Percentiles rank a stretch among this genome's conserved stretches.
These are phyloP conservation scores for Sebastes trivittatus DNA, from an alignment of 2,797 vertebrate genomes.

Conservation along the genomic window DNA sequence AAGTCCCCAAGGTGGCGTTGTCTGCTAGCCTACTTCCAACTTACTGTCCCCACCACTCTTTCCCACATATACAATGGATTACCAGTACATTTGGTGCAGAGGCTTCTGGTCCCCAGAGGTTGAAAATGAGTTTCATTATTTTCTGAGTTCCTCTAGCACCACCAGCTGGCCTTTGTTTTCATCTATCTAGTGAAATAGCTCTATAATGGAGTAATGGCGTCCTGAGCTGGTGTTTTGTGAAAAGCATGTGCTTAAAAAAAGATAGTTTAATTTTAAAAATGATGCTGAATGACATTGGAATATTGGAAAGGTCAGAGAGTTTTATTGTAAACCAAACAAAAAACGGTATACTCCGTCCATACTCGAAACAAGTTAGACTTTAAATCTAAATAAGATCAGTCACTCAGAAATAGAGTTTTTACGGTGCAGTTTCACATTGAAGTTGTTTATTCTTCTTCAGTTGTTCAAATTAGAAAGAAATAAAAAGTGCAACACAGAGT, in stretches of 20 bases:
- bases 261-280: neutral
- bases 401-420: too few species aligned
- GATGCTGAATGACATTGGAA: neutral
- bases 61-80: neutral
- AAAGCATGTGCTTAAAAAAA: neutral
- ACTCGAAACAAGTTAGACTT: neutral
- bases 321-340: neutral
- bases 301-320: neutral
- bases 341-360: too few species aligned
- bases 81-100: neutral
- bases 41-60: too few species aligned
- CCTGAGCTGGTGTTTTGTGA: neutral
- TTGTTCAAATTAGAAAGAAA: neutral
- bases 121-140: neutral
- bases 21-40: fast-evolving
- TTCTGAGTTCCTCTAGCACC: neutral
- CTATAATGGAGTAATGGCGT: neutral
- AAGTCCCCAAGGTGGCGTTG: too few species aligned
- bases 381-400: neutral
- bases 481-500: neutral
- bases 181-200: neutral
- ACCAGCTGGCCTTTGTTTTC: neutral
- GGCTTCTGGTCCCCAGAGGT: neutral
- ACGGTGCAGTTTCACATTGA: neutral
- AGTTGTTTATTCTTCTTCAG: neutral